Base-by-base conservation (phyloP, 2,888 invertebrate genomes). In the Minunthozetes semirufus region DNA sequence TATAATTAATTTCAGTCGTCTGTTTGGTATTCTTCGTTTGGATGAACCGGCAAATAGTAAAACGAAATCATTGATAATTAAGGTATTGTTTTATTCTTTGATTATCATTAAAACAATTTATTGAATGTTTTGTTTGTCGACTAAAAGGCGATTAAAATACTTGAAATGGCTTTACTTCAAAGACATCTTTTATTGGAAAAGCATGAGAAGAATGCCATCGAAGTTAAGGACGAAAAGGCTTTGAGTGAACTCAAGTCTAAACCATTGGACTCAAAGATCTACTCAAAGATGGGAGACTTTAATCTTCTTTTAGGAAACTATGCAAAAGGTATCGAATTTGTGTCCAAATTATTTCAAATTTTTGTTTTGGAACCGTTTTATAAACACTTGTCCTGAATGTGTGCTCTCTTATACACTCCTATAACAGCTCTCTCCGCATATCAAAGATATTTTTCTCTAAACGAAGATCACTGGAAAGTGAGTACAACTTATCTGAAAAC, bases 361-460 rank as follows among this genome's bases (percentile, higher is more conserved):
- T n/a, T 50, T n/a, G n/a, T 50, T 50, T 50, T 50, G 50, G 3
- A 50, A 50, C 15, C 50, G 13, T 8, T 8, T 3, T n/a, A 50
- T 50, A n/a, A n/a, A 50, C 17, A n/a, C n/a, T 50, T 15, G 15
- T 50, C 25, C n/a, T 25, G 6, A 75, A 78, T 80, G 79, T n/a
- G n/a, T n/a, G n/a, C n/a, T n/a, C n/a, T n/a, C n/a, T n/a, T n/a
- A n/a, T n/a, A n/a, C n/a, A n/a, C n/a, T n/a, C n/a, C n/a, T n/a
- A n/a, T 87, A 87, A 70, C 85, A 97, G 97, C 98, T 6, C 88
- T 97, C 85, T 97, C 97, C 25, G 96, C 98, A 2, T 99, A 98
- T 85, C 96, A 98, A 85, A 93, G 93, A 83, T 94, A 91, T 84
- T 78, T 80, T 17, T 88, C 89, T 48, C 84, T 91, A 38, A 89